Percentiles rank a stretch among this genome's conserved stretches.
phyloP scores from a whole-genome alignment of 2,113 vertebrate species.

The Tragulus kanchil region DNA sequence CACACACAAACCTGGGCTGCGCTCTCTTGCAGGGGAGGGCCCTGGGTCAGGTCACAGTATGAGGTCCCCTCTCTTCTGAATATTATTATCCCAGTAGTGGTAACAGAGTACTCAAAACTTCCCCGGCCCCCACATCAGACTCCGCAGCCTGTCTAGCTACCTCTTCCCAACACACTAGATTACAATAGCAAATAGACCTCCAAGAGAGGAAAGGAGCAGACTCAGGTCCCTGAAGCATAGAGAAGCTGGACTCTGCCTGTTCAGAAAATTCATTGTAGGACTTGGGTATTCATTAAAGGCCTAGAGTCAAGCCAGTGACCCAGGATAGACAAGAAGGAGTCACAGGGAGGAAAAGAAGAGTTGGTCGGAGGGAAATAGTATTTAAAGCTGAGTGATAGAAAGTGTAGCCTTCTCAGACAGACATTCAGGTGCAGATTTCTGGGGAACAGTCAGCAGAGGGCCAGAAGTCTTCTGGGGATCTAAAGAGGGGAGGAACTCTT shows the following conservation, averaged over 20 bases:
- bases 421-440: conserved; percentile 46
- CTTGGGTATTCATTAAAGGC: conserved; percentile 65
- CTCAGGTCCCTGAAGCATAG: conserved; percentile 58
- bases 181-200: neutral
- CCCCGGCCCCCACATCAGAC: conserved; percentile 41
- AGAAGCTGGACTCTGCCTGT: conserved; percentile 61
- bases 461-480: neutral
- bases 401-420: conserved; percentile 50
- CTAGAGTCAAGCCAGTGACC: conserved; percentile 55
- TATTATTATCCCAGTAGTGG: conserved; percentile 64
- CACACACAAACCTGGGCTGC: conserved; percentile 54
- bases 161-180: neutral
- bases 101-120: conserved; percentile 50
- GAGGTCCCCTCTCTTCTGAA: conserved; percentile 74
- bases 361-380: neutral
- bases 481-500: neutral
- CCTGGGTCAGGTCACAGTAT: conserved; percentile 82
- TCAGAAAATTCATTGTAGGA: conserved; percentile 74
- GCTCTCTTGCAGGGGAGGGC: conserved; percentile 67
- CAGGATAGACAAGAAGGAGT: conserved; percentile 46
- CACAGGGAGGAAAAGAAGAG: neutral
- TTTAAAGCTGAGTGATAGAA: neutral
- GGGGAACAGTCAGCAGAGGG: conserved; percentile 13
- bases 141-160: conserved; percentile 4
- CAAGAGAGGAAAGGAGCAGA: conserved; percentile 37